Percentiles rank a stretch among this genome's conserved stretches.
Conservation (phyloP, 2,888 invertebrate genomes). For the Rugalucina vietnamica region DNA sequence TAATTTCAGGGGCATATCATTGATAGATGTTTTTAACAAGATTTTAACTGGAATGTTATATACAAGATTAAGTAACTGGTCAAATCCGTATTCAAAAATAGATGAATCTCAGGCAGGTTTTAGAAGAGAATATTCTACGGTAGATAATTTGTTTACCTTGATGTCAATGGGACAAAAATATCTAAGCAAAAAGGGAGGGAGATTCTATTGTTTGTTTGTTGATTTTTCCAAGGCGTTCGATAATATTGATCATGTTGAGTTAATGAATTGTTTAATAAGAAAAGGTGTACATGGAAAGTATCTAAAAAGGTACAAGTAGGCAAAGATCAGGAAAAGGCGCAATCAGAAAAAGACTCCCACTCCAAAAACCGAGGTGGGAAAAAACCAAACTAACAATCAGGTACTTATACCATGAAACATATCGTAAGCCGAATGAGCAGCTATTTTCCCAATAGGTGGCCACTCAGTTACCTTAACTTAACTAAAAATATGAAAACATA, state of each 20-base stretch:
- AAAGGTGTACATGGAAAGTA: background rate
- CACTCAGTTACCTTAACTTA: too few species aligned
- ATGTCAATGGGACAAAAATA: background rate
- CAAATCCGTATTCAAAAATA: background rate
- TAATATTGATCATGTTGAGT: background rate
- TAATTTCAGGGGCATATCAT: background rate
- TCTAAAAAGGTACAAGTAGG: too few species aligned
- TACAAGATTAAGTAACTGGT: background rate
- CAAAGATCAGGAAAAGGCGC: too few species aligned
- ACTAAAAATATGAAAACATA: too few species aligned
- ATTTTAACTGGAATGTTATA: slow-evolving; percentile 1
- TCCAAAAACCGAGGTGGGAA: too few species aligned
- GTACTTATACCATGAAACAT: too few species aligned
- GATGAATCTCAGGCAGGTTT: background rate
- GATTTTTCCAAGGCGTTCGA: background rate
- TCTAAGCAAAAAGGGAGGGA: background rate
- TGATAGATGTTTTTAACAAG: background rate
- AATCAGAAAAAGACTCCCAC: too few species aligned
- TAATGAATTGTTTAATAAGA: background rate
- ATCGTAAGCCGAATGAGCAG: too few species aligned
- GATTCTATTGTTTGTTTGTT: background rate
- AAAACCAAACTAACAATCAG: too few species aligned
- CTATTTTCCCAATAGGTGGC: too few species aligned
- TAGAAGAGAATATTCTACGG: background rate
- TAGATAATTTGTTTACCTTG: background rate